phyloP scores from a whole-genome alignment of 2,797 vertebrate species.

The Eurystomus glaucurus region DNA sequence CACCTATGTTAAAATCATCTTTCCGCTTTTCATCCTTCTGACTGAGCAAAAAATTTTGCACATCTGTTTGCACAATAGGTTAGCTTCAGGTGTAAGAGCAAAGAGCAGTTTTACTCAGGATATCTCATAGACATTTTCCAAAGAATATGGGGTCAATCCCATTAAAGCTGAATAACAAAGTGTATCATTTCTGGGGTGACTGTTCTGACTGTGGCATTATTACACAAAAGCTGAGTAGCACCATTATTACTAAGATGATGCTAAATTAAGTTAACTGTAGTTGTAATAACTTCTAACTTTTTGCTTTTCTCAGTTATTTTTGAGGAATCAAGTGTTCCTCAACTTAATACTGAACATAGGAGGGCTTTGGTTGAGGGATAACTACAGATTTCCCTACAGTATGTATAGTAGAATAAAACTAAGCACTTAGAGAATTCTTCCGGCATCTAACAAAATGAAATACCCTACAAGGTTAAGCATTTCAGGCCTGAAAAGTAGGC shows the following conservation, averaged over 20 bases:
- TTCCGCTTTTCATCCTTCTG: not conserved
- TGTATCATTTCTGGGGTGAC: not conserved
- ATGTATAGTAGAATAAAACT: not conserved
- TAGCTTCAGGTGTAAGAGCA: not conserved
- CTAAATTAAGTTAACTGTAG: not conserved
- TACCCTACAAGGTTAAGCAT: not conserved
- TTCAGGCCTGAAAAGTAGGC: not conserved
- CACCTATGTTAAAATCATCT: not conserved
- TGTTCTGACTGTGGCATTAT: accelerated
- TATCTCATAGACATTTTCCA: not conserved
- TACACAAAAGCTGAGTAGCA: not conserved
- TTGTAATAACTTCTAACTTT: not conserved
- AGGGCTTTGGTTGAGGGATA: not conserved
- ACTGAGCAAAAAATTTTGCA: not conserved
- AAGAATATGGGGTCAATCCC: not conserved
- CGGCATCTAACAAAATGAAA: not conserved
- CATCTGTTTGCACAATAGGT: not conserved
- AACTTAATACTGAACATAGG: not conserved
- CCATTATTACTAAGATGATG: not conserved
- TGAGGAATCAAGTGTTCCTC: not conserved
- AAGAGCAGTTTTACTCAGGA: not conserved
- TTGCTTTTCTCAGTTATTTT: not conserved
- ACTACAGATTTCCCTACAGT: not conserved
- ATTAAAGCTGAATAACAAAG: not conserved
- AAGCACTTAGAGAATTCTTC: not conserved